A percentile compares a stretch with the other conserved stretches of the same genome.
These are phyloP conservation scores for Xanthorhoe spadicearia DNA, from an alignment of 2,888 invertebrate genomes.

Conservation along the genomic window DNA sequence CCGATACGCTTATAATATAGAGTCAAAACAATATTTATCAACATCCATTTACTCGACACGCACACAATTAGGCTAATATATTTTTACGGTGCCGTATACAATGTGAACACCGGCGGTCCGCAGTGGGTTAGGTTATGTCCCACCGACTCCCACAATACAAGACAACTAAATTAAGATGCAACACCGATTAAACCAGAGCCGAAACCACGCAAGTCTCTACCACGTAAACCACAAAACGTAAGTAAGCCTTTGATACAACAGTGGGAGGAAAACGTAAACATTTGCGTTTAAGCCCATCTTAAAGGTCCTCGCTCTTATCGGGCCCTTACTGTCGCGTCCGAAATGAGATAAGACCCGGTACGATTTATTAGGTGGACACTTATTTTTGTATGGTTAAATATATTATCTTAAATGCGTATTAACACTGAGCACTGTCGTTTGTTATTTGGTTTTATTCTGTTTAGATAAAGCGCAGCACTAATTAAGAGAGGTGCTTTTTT, in stretches of 20 bases:
- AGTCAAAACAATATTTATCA: slow-evolving; percentile 40
- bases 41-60: slow-evolving; percentile 41
- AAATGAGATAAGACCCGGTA: slow-evolving; percentile 75
- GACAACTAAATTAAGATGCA: slow-evolving; percentile 84
- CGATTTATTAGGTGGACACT: slow-evolving; percentile 82
- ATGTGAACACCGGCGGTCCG: slow-evolving; percentile 60
- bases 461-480: slow-evolving; percentile 52
- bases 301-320: slow-evolving; percentile 72
- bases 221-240: slow-evolving; percentile 43
- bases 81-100: slow-evolving; percentile 58
- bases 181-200: slow-evolving; percentile 73
- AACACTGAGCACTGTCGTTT: slow-evolving; percentile 78
- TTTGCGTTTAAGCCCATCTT: slow-evolving; percentile 40
- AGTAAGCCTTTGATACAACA: slow-evolving; percentile 47
- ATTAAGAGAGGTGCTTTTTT: slow-evolving; percentile 37
- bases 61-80: slow-evolving; percentile 61
- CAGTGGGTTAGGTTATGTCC: slow-evolving; percentile 62
- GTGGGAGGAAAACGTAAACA: slow-evolving; percentile 59
- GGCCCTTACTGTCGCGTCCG: slow-evolving; percentile 75
- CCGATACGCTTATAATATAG: slow-evolving; percentile 2
- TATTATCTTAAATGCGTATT: slow-evolving; percentile 84
- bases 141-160: slow-evolving; percentile 73
- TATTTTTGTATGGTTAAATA: slow-evolving; percentile 80
- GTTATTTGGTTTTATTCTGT: slow-evolving; percentile 69
- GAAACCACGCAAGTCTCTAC: slow-evolving; percentile 57